Percentiles rank a stretch among this genome's conserved stretches.
These are phyloP conservation scores for Enteromius viviparus DNA, from an alignment of 2,797 vertebrate genomes.

Conservation along the genomic window DNA sequence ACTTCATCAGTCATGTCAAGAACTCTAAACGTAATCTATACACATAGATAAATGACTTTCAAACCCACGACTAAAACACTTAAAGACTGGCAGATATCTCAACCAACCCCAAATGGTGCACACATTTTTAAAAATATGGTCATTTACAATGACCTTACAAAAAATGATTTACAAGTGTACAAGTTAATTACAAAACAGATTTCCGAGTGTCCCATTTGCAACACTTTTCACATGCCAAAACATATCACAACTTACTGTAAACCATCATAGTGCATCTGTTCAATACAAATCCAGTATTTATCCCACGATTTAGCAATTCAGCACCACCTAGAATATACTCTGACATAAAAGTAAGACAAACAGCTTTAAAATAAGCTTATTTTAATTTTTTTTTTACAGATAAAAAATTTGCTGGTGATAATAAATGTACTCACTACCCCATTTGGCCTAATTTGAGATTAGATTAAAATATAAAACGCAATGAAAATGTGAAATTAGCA, in stretches of 20 bases:
- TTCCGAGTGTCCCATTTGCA: conserved; percentile 47
- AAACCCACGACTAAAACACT: background rate
- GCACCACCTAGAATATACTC: conserved; percentile 25
- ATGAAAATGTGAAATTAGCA: background rate
- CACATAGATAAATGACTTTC: conserved; percentile 68
- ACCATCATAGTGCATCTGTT: conserved; percentile 40
- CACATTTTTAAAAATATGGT: conserved; percentile 59
- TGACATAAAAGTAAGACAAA: conserved; percentile 18
- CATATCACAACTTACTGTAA: conserved; percentile 57
- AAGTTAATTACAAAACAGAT: conserved; percentile 63
- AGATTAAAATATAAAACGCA: conserved; percentile 6
- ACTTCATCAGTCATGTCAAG: conserved; percentile 41
- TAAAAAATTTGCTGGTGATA: background rate
- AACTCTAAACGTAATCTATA: conserved; percentile 55
- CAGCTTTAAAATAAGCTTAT: conserved; percentile 38
- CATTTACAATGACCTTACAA: conserved; percentile 65
- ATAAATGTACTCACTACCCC: background rate
- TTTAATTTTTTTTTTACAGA: conserved; percentile 11
- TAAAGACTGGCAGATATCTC: background rate
- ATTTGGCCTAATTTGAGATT: background rate
- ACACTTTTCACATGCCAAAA: conserved; percentile 56
- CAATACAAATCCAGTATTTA: conserved; percentile 51
- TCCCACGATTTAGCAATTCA: conserved; percentile 37
- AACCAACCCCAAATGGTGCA: conserved; percentile 29
- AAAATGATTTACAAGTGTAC: conserved; percentile 61